Evolutionary conservation across 1,140 invertebrate species (phyloP).

Genomic region (Zeugodacus cucurbitae): DNA sequence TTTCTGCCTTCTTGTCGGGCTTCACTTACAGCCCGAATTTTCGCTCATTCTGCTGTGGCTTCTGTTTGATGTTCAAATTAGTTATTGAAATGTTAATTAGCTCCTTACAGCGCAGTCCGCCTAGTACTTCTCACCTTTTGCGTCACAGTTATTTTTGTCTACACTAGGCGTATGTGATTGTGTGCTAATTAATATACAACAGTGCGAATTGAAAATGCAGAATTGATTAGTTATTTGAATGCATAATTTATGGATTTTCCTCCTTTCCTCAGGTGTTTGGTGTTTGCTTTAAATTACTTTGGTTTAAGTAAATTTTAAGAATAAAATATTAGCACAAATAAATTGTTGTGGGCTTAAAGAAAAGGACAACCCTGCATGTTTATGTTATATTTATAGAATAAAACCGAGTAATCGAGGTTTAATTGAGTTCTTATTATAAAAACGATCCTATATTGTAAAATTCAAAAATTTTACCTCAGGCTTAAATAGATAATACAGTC

Average conservation of each 20-base stretch:
- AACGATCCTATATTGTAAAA: too few species aligned
- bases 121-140: background rate
- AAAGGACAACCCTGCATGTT: too few species aligned
- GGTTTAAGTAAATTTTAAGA: too few species aligned
- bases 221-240: background rate
- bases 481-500: too few species aligned
- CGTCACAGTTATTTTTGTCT: background rate
- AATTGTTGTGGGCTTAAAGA: too few species aligned
- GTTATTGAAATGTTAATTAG: constrained; percentile 23
- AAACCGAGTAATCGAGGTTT: too few species aligned
- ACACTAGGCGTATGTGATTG: background rate
- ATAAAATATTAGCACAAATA: too few species aligned
- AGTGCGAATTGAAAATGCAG: background rate
- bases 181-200: background rate
- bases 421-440: too few species aligned
- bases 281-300: too few species aligned
- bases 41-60: background rate
- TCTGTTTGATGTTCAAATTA: background rate
- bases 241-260: background rate
- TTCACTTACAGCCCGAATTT: background rate
- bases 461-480: too few species aligned
- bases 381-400: too few species aligned
- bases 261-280: background rate
- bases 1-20: background rate
- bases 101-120: background rate